Percentiles rank a stretch among this genome's conserved stretches.
Conservation (phyloP, 2,888 invertebrate species). For the Liodrosophila aerea region DNA sequence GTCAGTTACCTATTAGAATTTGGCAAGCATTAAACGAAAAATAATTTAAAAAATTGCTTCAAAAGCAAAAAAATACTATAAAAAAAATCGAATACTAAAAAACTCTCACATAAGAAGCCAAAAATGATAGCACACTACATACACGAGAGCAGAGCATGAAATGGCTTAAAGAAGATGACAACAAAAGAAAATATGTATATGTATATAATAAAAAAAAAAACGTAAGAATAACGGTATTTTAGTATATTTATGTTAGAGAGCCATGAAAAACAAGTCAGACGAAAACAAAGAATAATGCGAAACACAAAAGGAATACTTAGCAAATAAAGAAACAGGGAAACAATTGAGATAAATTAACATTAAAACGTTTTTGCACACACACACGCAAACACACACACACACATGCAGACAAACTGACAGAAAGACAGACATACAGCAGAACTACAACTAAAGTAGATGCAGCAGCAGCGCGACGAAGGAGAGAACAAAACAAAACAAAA, state of each 20-base stretch:
- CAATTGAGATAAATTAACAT: conserved; percentile 77
- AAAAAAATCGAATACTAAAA: conserved; percentile 26
- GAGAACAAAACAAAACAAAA: conserved; percentile 44
- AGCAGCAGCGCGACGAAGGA: conserved; percentile 30
- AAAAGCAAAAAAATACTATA: conserved; percentile 64
- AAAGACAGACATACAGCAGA: conserved; percentile 25
- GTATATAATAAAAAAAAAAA: conserved; percentile 49
- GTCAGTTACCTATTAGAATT: conserved; percentile 82
- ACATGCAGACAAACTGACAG: conserved; percentile 22
- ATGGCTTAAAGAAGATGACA: conserved; percentile 44
- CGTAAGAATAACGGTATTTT: conserved; percentile 54
- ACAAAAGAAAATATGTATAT: conserved; percentile 50
- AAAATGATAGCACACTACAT: conserved; percentile 41
- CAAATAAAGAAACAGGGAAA: conserved; percentile 80
- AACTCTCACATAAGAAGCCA: conserved; percentile 28
- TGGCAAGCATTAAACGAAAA: conserved; percentile 62
- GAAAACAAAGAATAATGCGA: conserved; percentile 32
- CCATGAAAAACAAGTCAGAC: conserved; percentile 45
- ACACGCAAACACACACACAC: conserved; percentile 13
- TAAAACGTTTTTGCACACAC: conserved; percentile 61
- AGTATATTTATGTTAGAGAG: conserved; percentile 73
- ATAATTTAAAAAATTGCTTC: conserved; percentile 59
- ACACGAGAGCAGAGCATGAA: conserved; percentile 34
- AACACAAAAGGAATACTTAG: conserved; percentile 60
- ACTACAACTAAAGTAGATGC: conserved; percentile 22